phyloP scores from a whole-genome alignment of 2,113 vertebrate species.

The Chionis minor region DNA sequence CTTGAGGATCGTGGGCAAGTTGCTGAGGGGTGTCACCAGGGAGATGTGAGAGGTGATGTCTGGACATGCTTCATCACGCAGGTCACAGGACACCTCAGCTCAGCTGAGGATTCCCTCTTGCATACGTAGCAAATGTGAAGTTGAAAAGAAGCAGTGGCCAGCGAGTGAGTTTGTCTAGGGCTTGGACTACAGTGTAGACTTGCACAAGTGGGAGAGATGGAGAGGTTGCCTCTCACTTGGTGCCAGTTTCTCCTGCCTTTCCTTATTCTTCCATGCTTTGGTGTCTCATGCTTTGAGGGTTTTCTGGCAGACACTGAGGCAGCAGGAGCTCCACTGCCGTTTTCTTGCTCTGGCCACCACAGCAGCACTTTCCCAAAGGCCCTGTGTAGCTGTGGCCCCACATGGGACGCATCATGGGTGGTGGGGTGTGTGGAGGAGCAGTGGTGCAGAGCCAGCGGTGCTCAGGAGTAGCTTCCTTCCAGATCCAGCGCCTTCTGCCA shows the following conservation, averaged over 20 bases:
- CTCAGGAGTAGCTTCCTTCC: neutral
- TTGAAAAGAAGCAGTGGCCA: neutral
- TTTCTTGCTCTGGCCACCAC: neutral
- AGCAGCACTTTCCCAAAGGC: neutral
- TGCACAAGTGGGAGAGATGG: neutral
- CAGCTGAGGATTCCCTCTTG: neutral
- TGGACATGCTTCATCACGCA: neutral
- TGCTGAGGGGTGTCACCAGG: neutral
- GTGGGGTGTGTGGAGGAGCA: neutral
- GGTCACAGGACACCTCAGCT: neutral
- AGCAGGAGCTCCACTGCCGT: neutral
- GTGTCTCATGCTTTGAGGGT: neutral
- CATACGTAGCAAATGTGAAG: neutral
- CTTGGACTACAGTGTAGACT: neutral
- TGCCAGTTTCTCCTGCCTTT: neutral
- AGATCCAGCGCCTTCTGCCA: neutral
- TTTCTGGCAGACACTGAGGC: neutral
- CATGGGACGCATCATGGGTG: fast-evolving
- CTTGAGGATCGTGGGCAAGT: neutral
- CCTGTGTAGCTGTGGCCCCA: neutral
- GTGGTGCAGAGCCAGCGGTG: no score
- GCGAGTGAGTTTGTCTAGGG: neutral
- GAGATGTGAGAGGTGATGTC: neutral
- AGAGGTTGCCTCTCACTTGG: neutral
- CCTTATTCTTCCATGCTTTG: neutral